These are phyloP conservation scores for Circaetus gallicus DNA, from an alignment of 2,113 vertebrate genomes.

Conservation along the genomic window DNA sequence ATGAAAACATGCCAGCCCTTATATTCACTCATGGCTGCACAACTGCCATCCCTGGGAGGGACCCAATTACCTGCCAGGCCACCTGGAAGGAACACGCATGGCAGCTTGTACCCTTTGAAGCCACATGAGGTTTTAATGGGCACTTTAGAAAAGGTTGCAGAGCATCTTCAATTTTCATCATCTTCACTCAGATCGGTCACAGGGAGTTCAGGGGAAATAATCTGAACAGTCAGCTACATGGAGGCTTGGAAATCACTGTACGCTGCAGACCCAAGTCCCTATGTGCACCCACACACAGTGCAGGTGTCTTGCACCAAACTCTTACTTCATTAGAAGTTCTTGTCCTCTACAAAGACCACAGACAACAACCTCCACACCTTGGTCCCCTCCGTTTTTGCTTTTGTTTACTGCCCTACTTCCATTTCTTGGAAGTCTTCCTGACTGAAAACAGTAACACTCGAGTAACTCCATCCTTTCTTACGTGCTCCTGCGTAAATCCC, in stretches of 20 bases:
- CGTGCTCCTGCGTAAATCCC: background rate
- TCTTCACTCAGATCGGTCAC: background rate
- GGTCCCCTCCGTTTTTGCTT: background rate
- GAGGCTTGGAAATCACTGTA: background rate
- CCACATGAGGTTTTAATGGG: background rate
- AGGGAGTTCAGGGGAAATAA: background rate
- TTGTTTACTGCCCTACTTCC: background rate
- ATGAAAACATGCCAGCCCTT: background rate
- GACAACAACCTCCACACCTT: background rate
- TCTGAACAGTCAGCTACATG: background rate
- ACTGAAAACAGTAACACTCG: fast-evolving
- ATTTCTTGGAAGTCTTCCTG: background rate
- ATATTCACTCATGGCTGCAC: constrained; percentile 21
- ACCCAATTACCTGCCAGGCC: background rate
- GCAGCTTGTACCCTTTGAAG: background rate
- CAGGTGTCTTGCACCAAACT: background rate
- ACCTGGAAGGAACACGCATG: background rate
- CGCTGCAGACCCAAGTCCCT: background rate
- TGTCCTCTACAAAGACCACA: background rate
- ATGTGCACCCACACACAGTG: background rate
- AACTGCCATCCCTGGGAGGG: background rate
- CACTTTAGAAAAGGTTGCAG: background rate
- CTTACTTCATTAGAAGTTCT: background rate
- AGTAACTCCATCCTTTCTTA: background rate
- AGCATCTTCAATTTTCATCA: background rate